phyloP scores from a whole-genome alignment of 2,888 invertebrate species.

The Euplexia lucipara region DNA sequence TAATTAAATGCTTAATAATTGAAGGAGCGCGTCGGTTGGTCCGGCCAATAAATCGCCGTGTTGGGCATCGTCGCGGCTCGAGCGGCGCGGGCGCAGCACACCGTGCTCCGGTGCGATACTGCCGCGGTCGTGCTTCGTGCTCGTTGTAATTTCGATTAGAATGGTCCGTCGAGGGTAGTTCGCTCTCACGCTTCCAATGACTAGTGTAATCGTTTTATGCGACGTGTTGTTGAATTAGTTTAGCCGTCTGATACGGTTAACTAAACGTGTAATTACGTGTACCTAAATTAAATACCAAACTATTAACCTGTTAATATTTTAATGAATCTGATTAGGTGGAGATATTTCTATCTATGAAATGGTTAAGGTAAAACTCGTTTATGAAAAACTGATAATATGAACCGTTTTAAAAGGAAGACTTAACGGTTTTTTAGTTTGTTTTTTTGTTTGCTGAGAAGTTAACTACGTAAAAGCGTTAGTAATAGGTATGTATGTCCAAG shows the following conservation, averaged over 20 bases:
- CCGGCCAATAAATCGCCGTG: slow-evolving; percentile 79
- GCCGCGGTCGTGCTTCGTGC: slow-evolving; percentile 84
- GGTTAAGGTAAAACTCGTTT: background rate
- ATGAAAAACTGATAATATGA: background rate
- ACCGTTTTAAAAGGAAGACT: background rate
- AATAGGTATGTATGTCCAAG: background rate
- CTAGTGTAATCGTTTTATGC: slow-evolving; percentile 80
- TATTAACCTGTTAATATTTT: slow-evolving; percentile 26
- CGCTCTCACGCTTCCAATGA: slow-evolving; percentile 87
- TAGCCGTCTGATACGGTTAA: slow-evolving; percentile 63
- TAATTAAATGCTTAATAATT: slow-evolving; percentile 89
- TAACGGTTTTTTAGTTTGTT: background rate
- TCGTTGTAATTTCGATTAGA: slow-evolving; percentile 85
- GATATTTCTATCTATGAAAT: slow-evolving; percentile 11
- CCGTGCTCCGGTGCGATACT: slow-evolving; percentile 77
- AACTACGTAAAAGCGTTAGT: background rate
- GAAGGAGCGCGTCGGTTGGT: slow-evolving; percentile 79
- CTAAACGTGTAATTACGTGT: slow-evolving; percentile 51
- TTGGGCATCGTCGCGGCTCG: slow-evolving; percentile 50
- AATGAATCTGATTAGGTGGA: slow-evolving; percentile 1
- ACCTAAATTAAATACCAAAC: slow-evolving; percentile 32
- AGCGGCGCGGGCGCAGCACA: slow-evolving; percentile 51
- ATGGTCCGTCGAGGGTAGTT: slow-evolving; percentile 80
- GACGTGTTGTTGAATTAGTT: slow-evolving; percentile 80
- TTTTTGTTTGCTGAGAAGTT: slow-evolving; percentile 1